Evolutionary conservation across 2,113 vertebrate genomes (phyloP), one percentile per base, ranked within the genome.

Genomic region (Mystacornis crossleyi): DNA sequence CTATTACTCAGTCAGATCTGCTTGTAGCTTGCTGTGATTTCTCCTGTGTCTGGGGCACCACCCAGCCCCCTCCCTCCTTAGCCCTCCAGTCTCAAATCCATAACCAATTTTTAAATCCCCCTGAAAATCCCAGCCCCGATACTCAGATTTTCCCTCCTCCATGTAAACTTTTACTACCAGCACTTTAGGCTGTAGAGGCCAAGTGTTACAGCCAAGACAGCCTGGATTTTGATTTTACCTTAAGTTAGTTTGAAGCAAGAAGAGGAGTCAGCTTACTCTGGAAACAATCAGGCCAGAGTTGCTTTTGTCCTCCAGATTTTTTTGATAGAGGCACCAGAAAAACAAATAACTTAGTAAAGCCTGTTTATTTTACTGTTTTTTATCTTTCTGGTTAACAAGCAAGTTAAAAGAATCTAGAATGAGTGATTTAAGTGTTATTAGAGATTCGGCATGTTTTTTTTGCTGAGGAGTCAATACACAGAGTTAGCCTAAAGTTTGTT

Each of bases 401-500:
- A 71, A 89, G 95, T 91, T 91, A 77, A 89, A 94, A 94, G 88
- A 78, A 83, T 55, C 42, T 47, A 36, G 64, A 60, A 51, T 2
- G 2, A 85, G 90, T 64, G 74, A 86, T 90, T 95, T 61, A 81
- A 81, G 55, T 8, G 0, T 57, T 93, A 60, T n/a, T 95, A 92
- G 79, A 71, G 74, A 92, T 80, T 92, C 1, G 0, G 79, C n/a
- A 7, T 96, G 95, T 96, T 97, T 96, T 71, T 93, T 93, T 94
- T 95, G 45, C 71, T 54, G 85, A 48, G 91, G 34, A 95, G 88
- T 95, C 95, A 90, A 89, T 94, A 95, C 2, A 7, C 3, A 23
- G 72, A 83, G 78, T 96, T 95, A 72, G 75, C 62, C 88, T 77
- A 12, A 90, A 90, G 92, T 96, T 95, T 96, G 89, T 72, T 92